These are phyloP conservation scores for Axinella damicornis DNA, from an alignment of 37 sponge, comb jelly and placozoan genomes.

Conservation along the genomic window DNA sequence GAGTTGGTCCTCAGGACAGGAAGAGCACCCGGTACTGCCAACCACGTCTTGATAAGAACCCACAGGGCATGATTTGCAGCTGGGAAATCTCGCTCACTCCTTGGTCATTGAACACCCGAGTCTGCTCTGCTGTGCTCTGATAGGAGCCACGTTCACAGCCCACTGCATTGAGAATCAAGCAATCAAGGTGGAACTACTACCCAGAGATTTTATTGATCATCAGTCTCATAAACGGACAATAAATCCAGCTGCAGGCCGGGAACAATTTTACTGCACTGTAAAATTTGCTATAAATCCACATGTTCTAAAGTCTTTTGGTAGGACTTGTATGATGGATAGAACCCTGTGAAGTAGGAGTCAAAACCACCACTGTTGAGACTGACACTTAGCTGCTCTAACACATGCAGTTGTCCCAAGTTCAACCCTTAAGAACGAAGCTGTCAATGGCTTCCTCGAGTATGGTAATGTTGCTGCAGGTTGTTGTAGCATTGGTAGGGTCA, in stretches of 20 bases:
- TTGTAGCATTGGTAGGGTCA: not conserved
- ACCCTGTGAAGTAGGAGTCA: not conserved
- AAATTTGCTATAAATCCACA: too few relatives aligned
- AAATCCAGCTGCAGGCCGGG: too few relatives aligned
- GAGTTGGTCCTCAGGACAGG: conserved; percentile 1
- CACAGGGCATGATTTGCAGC: not conserved
- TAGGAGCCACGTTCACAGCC: not conserved
- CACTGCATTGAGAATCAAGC: not conserved
- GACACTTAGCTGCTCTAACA: not conserved
- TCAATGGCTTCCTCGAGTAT: not conserved
- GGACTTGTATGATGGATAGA: too few relatives aligned
- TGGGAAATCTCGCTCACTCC: not conserved
- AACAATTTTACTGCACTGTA: too few relatives aligned
- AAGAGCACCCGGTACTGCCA: not conserved
- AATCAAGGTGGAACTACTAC: too few relatives aligned
- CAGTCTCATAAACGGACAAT: too few relatives aligned
- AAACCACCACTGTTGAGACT: too few relatives aligned
- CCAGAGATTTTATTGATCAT: too few relatives aligned
- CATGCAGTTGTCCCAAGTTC: not conserved
- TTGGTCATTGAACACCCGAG: not conserved
- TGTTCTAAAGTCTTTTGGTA: too few relatives aligned
- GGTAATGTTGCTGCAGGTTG: too few relatives aligned
- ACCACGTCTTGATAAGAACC: not conserved
- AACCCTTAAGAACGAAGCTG: not conserved
- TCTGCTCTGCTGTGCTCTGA: not conserved